Evolutionary conservation across 2,113 vertebrate genomes (phyloP).

Genomic region (Tautogolabrus adspersus): DNA sequence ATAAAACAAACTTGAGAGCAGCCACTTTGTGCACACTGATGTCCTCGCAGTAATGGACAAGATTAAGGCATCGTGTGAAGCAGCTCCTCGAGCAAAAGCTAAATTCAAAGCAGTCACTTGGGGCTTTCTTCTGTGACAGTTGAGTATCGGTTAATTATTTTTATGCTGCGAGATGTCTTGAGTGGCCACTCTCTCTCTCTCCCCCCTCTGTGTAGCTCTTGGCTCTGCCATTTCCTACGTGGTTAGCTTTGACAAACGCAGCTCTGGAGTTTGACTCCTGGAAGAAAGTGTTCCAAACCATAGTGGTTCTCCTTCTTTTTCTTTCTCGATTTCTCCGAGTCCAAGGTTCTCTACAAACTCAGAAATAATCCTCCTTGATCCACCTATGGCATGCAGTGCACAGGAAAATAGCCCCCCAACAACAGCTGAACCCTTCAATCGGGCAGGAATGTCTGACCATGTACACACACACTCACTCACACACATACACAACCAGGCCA

Average conservation of each 20-base stretch:
- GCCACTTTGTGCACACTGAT: conserved; percentile 52
- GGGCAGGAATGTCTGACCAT: conserved; percentile 73
- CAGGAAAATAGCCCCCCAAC: conserved; percentile 72
- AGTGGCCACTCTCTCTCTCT: conserved; percentile 36
- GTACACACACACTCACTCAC: conserved; percentile 11
- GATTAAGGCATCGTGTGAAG: conserved; percentile 58
- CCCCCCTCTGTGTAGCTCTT: conserved; percentile 32
- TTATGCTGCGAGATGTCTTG: conserved; percentile 15
- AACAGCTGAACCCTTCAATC: conserved; percentile 79
- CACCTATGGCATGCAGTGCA: conserved; percentile 59
- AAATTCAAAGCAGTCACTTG: conserved; percentile 54
- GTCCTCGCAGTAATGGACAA: conserved; percentile 52
- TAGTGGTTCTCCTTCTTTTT: conserved; percentile 21
- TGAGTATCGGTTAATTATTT: conserved; percentile 70
- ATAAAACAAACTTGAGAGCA: conserved; percentile 60
- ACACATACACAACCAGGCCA: conserved; percentile 32
- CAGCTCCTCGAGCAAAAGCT: conserved; percentile 35
- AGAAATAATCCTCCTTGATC: conserved; percentile 75
- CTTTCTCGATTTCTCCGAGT: conserved; percentile 21
- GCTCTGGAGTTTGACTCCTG: conserved; percentile 39
- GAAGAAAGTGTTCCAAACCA: conserved; percentile 45
- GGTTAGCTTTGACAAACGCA: conserved; percentile 63
- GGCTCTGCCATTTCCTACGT: conserved; percentile 43
- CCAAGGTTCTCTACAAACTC: conserved; percentile 49
- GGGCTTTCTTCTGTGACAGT: conserved; percentile 50